Evolutionary conservation across 2,797 vertebrate genomes (phyloP), one percentile per base, ranked within the genome.

Genomic region (Chromis chromis): DNA sequence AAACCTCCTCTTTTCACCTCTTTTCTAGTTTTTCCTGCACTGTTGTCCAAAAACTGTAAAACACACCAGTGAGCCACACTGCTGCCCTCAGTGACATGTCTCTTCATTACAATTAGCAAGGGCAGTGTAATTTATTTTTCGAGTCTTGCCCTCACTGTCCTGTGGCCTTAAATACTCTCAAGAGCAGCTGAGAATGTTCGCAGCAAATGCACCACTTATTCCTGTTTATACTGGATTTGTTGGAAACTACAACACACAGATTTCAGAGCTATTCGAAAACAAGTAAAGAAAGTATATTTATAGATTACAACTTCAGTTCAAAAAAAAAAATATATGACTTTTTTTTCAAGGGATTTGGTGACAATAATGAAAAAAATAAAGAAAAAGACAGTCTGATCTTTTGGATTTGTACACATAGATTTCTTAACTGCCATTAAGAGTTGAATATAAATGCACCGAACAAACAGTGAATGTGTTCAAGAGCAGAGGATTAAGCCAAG

Each of bases 401-500:
- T 48, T 48, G 19, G 19, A 24, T 57, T 40, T 22, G n/a, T 22
- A 25, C n/a, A 36, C 27, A n/a, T 17, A 33, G 16, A 25, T 42
- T 17, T 39, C 55, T 65, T 28, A 58, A 52, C 3, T 68, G 31
- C 31, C 69, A 60, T 54, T 55, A 44, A 7, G 33, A 69, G n/a
- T 3, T 16, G 3, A 55, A 58, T 65, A 22, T 24, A 46, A 74
- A 67, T 58, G 46, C n/a, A 22, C 8, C 22, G 54, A 66, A 70
- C 27, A 44, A 21, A 57, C 46, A 21, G 58, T 19, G 40, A 64
- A 12, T 55, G 39, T 56, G 42, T 49, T 33, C 52, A 62, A 63
- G 58, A 57, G 14, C 61, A 65, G 60, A 28, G 36, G 61, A 81
- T 72, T 54, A 55, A 74, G 52, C 54, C 58, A 17, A 8, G 12